Percentiles rank a stretch among this genome's conserved stretches.
Conservation (phyloP, 2,888 invertebrate genomes). For the Drosophila limbata region DNA sequence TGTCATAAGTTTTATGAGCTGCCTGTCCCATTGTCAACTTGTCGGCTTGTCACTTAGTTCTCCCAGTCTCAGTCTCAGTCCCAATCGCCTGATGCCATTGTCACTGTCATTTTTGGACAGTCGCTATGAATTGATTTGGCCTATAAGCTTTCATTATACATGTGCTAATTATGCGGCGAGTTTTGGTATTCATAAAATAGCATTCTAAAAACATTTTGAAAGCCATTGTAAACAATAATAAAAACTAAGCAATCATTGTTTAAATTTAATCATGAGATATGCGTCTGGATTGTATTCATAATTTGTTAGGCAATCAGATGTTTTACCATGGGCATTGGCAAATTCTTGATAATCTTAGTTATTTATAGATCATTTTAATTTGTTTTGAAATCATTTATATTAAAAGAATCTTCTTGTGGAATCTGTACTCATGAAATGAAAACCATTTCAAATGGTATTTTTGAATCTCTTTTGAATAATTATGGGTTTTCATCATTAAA, state of each 20-base stretch:
- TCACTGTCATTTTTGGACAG: conserved; percentile 63
- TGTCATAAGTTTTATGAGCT: conserved; percentile 74
- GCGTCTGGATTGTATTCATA: background rate
- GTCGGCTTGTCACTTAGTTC: conserved; percentile 58
- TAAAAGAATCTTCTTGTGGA: too few relatives aligned
- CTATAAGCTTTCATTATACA: conserved; percentile 67
- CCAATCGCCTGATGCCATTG: conserved; percentile 27
- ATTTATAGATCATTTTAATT: too few relatives aligned
- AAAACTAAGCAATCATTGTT: conserved; percentile 27
- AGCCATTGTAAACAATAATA: conserved; percentile 20
- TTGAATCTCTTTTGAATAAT: too few relatives aligned
- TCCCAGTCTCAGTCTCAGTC: background rate
- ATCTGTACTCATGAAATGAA: too few relatives aligned
- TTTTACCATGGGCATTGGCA: conserved; percentile 3
- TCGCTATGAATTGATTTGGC: conserved; percentile 56
- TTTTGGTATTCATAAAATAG: conserved; percentile 22
- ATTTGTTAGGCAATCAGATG: conserved; percentile 5
- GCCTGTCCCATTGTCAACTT: conserved; percentile 62
- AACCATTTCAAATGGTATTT: too few relatives aligned
- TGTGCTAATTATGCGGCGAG: conserved; percentile 70
- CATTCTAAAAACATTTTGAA: conserved; percentile 20
- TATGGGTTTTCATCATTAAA: too few relatives aligned
- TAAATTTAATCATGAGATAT: conserved; percentile 3
- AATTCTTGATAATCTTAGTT: background rate
- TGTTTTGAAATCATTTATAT: too few relatives aligned